Evolutionary conservation across 2,888 invertebrate genomes (phyloP), one percentile per base, ranked within the genome.

Genomic region (Cheilosia scutellata): DNA sequence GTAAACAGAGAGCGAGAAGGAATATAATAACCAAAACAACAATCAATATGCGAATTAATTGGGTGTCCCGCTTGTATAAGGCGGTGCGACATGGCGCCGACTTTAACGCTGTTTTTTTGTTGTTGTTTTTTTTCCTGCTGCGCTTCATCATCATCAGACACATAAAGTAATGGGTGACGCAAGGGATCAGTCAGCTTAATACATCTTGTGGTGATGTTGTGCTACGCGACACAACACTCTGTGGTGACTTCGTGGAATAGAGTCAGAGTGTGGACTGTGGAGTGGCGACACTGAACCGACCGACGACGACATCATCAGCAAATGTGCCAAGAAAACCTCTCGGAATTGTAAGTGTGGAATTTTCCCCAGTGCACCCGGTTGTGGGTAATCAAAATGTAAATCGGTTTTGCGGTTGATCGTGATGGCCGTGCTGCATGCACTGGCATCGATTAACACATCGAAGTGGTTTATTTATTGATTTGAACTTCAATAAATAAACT

Each of bases 391-490:
- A 74, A 68, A 74, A 79, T 63, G 62, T 68, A 68, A 83, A 83
- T 83, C 72, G 47, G 16, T 79, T 33, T 78, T 57, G 62, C 37
- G 55, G 71, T 63, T 62, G 72, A 71, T 60, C 71, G 37, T 63
- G 76, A n/a, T 44, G 13, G 20, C 40, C 11, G 11, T n/a, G 29
- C 11, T 31, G 33, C 70, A 25, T 37, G 37, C 37, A 37, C 37
- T 37, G 37, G 9, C 37, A 58, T 57, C 57, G 70, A 70, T 58
- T 70, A 70, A 47, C 57, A 70, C 47, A 25, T 33, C 16, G 13
- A 51, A 62, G 77, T 62, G 70, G 44, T 68, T 77, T 77, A 70
- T 77, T 70, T 77, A 76, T 76, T 66, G 76, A 66, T 76, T 76
- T 76, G 55, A 66, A 75, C 57, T 66, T 53, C 33, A 60, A 58